Percentiles rank a stretch among this genome's conserved stretches.
These are phyloP conservation scores for Takifugu ocellatus DNA, from an alignment of 2,797 vertebrate species.

Conservation along the genomic window DNA sequence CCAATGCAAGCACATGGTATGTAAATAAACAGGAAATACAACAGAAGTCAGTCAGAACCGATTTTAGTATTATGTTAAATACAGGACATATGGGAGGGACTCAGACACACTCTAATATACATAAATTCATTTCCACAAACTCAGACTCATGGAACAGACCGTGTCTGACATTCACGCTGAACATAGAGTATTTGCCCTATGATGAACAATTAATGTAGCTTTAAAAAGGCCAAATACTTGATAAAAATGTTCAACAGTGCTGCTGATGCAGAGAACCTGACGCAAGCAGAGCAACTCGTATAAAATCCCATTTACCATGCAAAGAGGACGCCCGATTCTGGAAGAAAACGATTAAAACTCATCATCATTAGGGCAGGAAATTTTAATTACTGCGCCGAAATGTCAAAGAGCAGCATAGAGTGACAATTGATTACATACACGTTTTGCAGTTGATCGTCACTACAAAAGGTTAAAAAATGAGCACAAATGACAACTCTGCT, in stretches of 20 bases:
- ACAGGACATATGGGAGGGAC: too few species aligned
- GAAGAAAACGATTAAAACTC: background rate
- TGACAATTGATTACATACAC: conserved; percentile 1
- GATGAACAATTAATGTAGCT: background rate
- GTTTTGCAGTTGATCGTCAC: background rate
- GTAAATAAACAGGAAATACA: too few species aligned
- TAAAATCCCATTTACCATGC: background rate
- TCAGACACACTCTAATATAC: too few species aligned
- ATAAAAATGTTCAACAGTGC: background rate
- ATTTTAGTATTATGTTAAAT: too few species aligned
- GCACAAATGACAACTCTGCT: too few species aligned
- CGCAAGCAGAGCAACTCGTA: too few species aligned
- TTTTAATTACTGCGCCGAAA: conserved; percentile 12
- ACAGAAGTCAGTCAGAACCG: too few species aligned
- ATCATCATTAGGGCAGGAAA: conserved; percentile 1
- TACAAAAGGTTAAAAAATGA: conserved; percentile 5
- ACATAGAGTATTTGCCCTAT: background rate
- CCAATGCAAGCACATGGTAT: too few species aligned
- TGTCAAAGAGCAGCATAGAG: background rate
- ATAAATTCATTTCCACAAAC: too few species aligned
- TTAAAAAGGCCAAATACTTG: background rate
- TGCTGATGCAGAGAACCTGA: too few species aligned
- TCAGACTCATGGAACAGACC: too few species aligned
- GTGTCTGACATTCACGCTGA: background rate
- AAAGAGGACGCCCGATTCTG: background rate